Evolutionary conservation across 1,140 invertebrate species (phyloP), one percentile per base, ranked within the genome.

Genomic region (Calycopis cecrops): DNA sequence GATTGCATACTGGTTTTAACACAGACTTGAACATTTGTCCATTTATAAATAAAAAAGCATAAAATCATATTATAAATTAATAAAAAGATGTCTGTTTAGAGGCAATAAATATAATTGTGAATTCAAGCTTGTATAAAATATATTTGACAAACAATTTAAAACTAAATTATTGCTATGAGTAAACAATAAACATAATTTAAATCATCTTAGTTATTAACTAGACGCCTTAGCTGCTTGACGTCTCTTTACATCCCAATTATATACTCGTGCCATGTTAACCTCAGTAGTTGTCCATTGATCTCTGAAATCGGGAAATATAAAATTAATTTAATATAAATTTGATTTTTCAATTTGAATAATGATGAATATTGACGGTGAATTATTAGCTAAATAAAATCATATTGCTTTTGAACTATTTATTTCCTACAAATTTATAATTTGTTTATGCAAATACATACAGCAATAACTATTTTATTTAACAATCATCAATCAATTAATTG

Each of bases 261-360:
- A 98, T 17, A 98, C 95, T 74, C 97, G 88, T 35, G 97, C 97
- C 95, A 99, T 98, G 77, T 98, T 99, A 4, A 99, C 98, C 93
- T 99, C 98, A 48, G 96, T 97, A 9, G 97, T 99, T 7, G 98
- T 99, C 76, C 97, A 95, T 88, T 99, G 98, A 91, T 99, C 98
- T 73, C 96, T 94, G 62, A 74, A 90, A 91, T 68, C 38, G 56
- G 57, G 65, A 63, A 64, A 52, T 62, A 37, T 35, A 33, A 35
- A 53, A 40, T 42, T 7, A 49, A 16, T 40, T 47, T 18, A 37
- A 18, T 33, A 33, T 34, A 33, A 34, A 52, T 42, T 18, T 42
- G 11, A 40, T 7, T 12, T 37, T 9, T 37, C 3, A n/a, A n/a
- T 37, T 37, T 35, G 4, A 9, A 35, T 4, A 35, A 35, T 35